Base-by-base conservation (phyloP, 2,113 vertebrate genomes). In the Cettia cetti region DNA sequence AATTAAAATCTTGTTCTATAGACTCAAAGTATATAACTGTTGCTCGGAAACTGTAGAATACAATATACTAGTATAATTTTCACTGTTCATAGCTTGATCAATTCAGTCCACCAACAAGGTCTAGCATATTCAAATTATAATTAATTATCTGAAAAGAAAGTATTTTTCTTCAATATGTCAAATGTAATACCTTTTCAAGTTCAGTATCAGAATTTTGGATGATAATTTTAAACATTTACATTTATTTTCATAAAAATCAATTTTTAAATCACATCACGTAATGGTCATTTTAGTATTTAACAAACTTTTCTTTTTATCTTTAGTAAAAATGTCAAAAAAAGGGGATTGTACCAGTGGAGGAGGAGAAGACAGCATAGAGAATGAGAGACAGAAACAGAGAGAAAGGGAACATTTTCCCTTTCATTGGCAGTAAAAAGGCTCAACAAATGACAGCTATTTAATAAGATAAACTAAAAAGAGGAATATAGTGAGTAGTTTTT, bases 321-420 rank as follows among this genome's bases (percentile, higher is more conserved):
- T 24, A 60, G 7, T 3, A 39, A 52, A 79, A 61, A 44, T 5
- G 1, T 26, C 4, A 7, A 21, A 60, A 77, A 75, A 35, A 2
- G 6, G 31, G 2, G 5, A 21, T 70, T 65, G 15, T 3, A 27
- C 1, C 1, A 0, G 10, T 23, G 9, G 6, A 3, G 4, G 13
- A 45, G 21, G 13, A 45, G 21, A 15, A 74, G 17, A 26, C 6
- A 27, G 3, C 5, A 57, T 3, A 40, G 12, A 13, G 14, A 44
- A 23, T n/a, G 20, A 26, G 16, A 24, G 10, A 70, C 15, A 66
- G 42, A 56, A 49, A 42, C 18, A 56, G 24, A 75, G 18, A 65
- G 18, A 65, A 60, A 35, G 10, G 10, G 3, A 52, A 82, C 60
- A 60, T 26, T n/a, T n/a, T n/a, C n/a, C n/a, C n/a, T n/a, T n/a